These are phyloP conservation scores for Resseliella maxima DNA, from an alignment of 2,888 invertebrate genomes.

Conservation along the genomic window DNA sequence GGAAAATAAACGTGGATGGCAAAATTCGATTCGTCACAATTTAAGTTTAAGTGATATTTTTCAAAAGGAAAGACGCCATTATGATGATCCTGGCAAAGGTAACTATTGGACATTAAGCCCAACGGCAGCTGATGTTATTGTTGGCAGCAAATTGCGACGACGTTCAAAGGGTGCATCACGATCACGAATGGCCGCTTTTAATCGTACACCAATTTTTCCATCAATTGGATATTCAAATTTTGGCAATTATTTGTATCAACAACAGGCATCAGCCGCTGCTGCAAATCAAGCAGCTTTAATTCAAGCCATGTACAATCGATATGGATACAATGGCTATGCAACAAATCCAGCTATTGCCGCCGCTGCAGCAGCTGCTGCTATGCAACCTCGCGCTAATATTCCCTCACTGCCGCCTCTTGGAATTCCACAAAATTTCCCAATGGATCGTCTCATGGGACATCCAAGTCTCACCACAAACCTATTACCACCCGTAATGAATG, in stretches of 20 bases:
- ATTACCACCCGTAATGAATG: constrained; percentile 60
- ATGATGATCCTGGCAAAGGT: constrained; percentile 99
- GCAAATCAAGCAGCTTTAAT: constrained; percentile 72
- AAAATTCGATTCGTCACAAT: constrained; percentile 98
- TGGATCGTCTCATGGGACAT: constrained; percentile 64
- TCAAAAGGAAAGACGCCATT: constrained; percentile 95
- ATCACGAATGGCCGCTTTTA: constrained; percentile 89
- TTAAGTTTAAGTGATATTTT: constrained; percentile 98
- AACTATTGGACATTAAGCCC: constrained; percentile 99
- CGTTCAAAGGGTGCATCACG: constrained; percentile 91
- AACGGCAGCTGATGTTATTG: constrained; percentile 97
- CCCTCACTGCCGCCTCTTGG: constrained; percentile 69
- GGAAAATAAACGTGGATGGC: constrained; percentile 99
- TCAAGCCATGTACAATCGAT: constrained; percentile 77
- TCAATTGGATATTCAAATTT: constrained; percentile 69
- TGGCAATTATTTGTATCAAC: constrained; percentile 73
- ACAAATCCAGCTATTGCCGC: constrained; percentile 68
- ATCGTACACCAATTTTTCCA: constrained; percentile 71
- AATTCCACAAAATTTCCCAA: constrained; percentile 63
- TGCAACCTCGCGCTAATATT: constrained; percentile 65
- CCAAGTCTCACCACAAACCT: constrained; percentile 64
- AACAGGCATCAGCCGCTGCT: constrained; percentile 71
- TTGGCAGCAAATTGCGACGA: constrained; percentile 92
- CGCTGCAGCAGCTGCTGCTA: constrained; percentile 10
- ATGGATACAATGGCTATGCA: constrained; percentile 73